Evolutionary conservation across 92 coral and sea anemone genomes (phyloP), one percentile per base, ranked within the genome.

Genomic region (Porites lobata): DNA sequence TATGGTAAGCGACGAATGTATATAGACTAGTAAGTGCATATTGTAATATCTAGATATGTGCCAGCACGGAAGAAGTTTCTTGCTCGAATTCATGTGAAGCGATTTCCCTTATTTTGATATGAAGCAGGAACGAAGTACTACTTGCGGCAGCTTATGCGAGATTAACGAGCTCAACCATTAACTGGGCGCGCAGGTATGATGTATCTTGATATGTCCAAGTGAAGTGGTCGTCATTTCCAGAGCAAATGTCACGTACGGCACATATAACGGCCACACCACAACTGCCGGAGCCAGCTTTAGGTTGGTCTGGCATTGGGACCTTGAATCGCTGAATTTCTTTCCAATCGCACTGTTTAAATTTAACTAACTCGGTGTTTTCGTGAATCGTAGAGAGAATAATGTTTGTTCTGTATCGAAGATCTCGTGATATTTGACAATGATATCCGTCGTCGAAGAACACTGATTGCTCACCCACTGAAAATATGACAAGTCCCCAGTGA

Each of bases 201-300:
- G 76, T 26, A 6, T 72, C 76, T 38, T 38, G 2, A 13, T 72
- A 72, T 17, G 58, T 12, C 58, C 76, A 72, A 12, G 21, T 8
- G n/a, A 38, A 72, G 7, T 10, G 10, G 8, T 18, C 8, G 19
- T 17, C 13, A 4, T 8, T 52, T 3, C 79, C 79, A 8, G 12
- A 52, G 64, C 79, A 75, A 75, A 75, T 7, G 7, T 75, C 79
- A 3, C 79, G 12, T 8, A 50, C 19, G 8, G 63, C 3, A 19
- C 79, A 75, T 19, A 75, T 53, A 13, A 75, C 79, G 10, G 79
- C 65, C 14, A 75, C 79, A 6, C 79, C 79, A 18, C 79, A 75
- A 20, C 79, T 75, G 3, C 79, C 79, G n/a, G 57, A 72, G 50
- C 77, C 77, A 50, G 1, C 21, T 7, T 1, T 5, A 3, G 79